Percentiles rank a stretch among this genome's conserved stretches.
These are phyloP conservation scores for Nyctibius bracteatus DNA, from an alignment of 2,113 vertebrate species.

Conservation along the genomic window DNA sequence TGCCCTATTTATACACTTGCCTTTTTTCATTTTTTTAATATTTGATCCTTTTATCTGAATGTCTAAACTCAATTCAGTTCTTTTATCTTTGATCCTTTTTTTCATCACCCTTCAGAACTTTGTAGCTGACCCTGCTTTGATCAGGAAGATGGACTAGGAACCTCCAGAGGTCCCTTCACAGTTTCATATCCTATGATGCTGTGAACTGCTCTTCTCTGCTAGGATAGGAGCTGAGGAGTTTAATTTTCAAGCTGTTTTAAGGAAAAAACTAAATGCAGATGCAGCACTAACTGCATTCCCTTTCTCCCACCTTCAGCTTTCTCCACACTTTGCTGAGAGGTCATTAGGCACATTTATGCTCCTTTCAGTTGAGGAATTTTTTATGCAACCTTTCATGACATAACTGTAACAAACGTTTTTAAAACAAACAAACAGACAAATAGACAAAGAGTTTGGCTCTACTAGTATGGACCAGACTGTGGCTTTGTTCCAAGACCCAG, in stretches of 20 bases:
- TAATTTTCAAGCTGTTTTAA: neutral
- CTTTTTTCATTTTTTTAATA: neutral
- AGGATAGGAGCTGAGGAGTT: neutral
- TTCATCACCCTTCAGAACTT: neutral
- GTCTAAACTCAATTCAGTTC: neutral
- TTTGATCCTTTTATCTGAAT: neutral
- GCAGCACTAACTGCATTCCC: neutral
- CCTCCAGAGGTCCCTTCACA: neutral
- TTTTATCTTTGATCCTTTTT: neutral
- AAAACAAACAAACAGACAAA: neutral
- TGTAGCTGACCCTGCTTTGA: neutral
- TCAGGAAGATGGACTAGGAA: neutral
- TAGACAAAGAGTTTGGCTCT: neutral
- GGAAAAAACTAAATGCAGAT: neutral
- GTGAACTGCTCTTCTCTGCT: neutral
- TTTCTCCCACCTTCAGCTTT: neutral
- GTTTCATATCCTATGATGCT: neutral
- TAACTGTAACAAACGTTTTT: neutral
- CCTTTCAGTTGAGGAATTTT: neutral
- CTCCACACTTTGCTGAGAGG: neutral
- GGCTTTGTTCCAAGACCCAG: neutral
- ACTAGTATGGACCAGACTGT: neutral
- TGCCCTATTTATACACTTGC: neutral
- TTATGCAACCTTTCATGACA: neutral
- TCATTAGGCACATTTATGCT: neutral